These are phyloP conservation scores for Paguma larvata DNA, from an alignment of 2,797 vertebrate species.

Conservation along the genomic window DNA sequence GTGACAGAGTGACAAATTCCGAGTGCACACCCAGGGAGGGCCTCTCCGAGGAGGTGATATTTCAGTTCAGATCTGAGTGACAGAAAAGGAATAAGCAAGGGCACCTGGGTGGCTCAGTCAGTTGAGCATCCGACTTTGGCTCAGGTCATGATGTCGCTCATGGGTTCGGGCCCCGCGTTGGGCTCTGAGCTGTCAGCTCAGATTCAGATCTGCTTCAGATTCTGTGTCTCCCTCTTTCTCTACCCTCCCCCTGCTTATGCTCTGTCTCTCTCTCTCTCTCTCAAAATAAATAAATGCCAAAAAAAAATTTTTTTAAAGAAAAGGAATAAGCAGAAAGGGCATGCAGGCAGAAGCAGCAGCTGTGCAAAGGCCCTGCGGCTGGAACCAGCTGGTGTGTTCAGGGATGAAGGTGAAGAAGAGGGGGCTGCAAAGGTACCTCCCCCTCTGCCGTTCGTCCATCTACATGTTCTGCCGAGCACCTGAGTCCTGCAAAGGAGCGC, in stretches of 20 bases:
- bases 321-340: background rate
- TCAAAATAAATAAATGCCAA: too few relatives aligned
- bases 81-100: background rate
- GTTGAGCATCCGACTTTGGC: too few relatives aligned
- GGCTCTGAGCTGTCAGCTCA: too few relatives aligned
- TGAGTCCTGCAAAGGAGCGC: background rate
- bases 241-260: too few relatives aligned
- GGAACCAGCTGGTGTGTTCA: background rate
- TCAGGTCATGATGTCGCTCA: too few relatives aligned
- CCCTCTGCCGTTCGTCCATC: background rate
- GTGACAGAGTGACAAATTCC: background rate
- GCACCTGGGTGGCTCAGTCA: too few relatives aligned
- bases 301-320: too few relatives aligned
- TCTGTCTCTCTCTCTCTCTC: too few relatives aligned
- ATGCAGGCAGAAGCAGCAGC: background rate
- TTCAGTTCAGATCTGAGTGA: background rate
- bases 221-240: too few relatives aligned
- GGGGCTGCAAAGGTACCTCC: background rate
- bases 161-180: too few relatives aligned
- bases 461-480: background rate
- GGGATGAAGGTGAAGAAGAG: background rate
- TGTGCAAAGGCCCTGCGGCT: background rate
- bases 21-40: background rate
- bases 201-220: too few relatives aligned
- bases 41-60: background rate